A percentile compares a stretch with the other conserved stretches of the same genome.
phyloP scores from a whole-genome alignment of 1,140 invertebrate species.

The Drosophila pallidifrons region DNA sequence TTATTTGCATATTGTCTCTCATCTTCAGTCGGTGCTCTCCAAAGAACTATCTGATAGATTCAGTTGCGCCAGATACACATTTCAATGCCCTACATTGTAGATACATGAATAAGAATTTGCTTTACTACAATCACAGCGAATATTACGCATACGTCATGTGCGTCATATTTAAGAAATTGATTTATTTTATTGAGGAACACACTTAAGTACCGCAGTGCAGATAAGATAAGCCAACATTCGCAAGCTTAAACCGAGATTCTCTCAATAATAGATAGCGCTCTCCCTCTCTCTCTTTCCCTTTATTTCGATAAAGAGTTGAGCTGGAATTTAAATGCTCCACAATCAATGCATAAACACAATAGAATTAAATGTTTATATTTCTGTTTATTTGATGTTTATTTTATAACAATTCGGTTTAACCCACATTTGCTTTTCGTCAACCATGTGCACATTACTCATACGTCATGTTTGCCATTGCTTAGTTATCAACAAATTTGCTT shows the following conservation, averaged over 20 bases:
- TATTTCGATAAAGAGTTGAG: neutral
- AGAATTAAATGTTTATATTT: neutral
- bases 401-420: neutral
- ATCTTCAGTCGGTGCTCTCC: neutral
- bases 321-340: neutral
- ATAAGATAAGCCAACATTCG: neutral
- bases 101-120: neutral
- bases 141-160: slow-evolving; percentile 2
- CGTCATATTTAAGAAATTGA: neutral
- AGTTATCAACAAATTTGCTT: neutral
- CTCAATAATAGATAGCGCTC: neutral
- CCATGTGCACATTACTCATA: slow-evolving; percentile 6
- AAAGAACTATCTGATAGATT: neutral
- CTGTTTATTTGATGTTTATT: neutral
- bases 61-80: neutral
- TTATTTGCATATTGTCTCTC: neutral
- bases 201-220: neutral
- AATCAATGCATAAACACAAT: neutral
- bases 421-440: slow-evolving; percentile 1
- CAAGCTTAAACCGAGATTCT: neutral
- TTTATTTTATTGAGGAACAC: neutral
- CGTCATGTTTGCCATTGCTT: neutral
- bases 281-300: neutral
- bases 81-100: neutral
- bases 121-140: neutral